A percentile compares a stretch with the other conserved stretches of the same genome.
Evolutionary conservation across 2,113 vertebrate species (phyloP).

Genomic region (Lanius collurio): DNA sequence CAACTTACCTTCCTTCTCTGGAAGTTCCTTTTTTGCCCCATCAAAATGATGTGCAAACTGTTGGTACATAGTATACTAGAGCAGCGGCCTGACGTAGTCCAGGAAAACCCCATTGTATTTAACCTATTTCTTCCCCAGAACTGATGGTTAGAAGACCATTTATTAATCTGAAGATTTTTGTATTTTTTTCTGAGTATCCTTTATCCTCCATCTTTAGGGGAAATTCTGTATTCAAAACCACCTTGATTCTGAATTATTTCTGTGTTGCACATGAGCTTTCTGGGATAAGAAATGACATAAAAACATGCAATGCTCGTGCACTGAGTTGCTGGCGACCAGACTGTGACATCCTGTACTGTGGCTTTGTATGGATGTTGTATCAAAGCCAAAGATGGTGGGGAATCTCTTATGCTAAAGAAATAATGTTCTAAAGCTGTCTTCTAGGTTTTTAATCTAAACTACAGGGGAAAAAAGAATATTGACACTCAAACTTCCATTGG

Average conservation of each 20-base stretch:
- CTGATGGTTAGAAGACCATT: not conserved
- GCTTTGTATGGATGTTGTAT: not conserved
- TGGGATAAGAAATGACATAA: not conserved
- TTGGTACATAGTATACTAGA: not conserved
- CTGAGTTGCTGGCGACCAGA: not conserved
- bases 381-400: not conserved
- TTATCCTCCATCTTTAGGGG: not conserved
- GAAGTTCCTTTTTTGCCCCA: not conserved
- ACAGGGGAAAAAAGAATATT: rapidly evolving
- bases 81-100: not conserved
- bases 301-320: rapidly evolving
- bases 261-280: not conserved
- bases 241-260: not conserved
- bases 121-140: not conserved
- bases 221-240: not conserved
- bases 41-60: not conserved
- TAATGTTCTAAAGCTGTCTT: not conserved
- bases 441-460: not conserved
- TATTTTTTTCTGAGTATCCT: not conserved
- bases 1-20: not conserved
- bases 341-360: not conserved
- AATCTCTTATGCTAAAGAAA: not conserved
- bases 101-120: not conserved
- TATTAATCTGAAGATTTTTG: not conserved
- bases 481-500: not conserved